Percentiles rank a stretch among this genome's conserved stretches.
These are phyloP conservation scores for Acleris emargana DNA, from an alignment of 2,888 invertebrate species.

Conservation along the genomic window DNA sequence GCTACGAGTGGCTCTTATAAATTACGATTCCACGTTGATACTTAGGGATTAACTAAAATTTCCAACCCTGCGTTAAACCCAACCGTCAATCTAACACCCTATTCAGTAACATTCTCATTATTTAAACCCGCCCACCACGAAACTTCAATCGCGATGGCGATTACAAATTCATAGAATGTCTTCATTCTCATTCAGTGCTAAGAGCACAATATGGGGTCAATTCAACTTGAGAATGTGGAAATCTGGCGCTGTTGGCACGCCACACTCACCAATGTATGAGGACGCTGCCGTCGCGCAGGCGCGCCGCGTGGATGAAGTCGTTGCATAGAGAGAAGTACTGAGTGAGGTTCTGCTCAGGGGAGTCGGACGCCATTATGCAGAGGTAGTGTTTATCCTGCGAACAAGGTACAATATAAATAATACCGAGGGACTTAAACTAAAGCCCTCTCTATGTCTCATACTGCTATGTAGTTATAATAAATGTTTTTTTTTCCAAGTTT, in stretches of 20 bases:
- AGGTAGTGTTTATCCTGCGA: slow-evolving; percentile 96
- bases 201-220: no score
- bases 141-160: slow-evolving; percentile 8
- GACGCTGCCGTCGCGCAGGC: slow-evolving; percentile 94
- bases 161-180: slow-evolving; percentile 26
- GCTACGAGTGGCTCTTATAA: no score
- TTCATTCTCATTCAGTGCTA: neutral
- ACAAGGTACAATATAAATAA: slow-evolving; percentile 50
- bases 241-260: neutral
- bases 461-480: no score
- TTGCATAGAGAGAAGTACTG: slow-evolving; percentile 97
- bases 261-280: slow-evolving; percentile 94
- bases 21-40: no score
- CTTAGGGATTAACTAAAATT: no score
- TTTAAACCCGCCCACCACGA: neutral
- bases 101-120: no score
- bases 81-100: no score
- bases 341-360: slow-evolving; percentile 95
- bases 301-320: slow-evolving; percentile 97
- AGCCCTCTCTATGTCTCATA: no score
- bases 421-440: no score
- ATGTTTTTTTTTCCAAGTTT: no score
- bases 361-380: slow-evolving; percentile 98
- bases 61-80: no score
- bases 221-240: no score